Base-by-base conservation (phyloP, 2,113 vertebrate genomes). In the Cairina moschata region DNA sequence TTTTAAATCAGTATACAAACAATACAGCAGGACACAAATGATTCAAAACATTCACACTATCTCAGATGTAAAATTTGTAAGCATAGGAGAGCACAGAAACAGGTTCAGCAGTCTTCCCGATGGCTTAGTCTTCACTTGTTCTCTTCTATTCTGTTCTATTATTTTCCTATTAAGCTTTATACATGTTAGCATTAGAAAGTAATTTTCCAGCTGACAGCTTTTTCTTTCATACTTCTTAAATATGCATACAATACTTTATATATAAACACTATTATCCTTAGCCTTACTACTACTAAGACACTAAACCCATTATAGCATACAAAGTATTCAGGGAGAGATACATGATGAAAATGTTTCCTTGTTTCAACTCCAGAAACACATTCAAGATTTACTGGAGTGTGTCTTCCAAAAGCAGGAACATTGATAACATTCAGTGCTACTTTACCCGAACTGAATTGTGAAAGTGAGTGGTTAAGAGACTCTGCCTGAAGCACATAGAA, bases 401-500 rank as follows among this genome's bases (percentile, higher is more conserved):
- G 17, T n/a, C 31, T 32, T 83, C 16, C 46, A 71, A 40, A 55
- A 81, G 68, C 40, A 94, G 60, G 22, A 75, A 2, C 8, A 32
- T 1, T n/a, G 34, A 31, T 17, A 21, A 29, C n/a, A 67, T 17
- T 54, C 62, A 48, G 59, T 9, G 55, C 46, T 74, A n/a, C 55
- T 46, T 46, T 8, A 6, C 20, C 3, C 15, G 60, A 36, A 38
- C 36, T 67, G 58, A 69, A 48, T 0, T 13, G 29, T 25, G 83
- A 83, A 36, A 40, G 17, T 0, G 11, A 13, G 18, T 2, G 0
- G 52, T 2, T 20, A 9, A 9, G 32, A 34, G 68, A n/a, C 5
- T 8, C 72, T 26, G n/a, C 54, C 44, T 11, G 50, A 14, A 62
- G 79, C 46, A n/a, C 63, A 6, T 0, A 4, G 11, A 26, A 13